A percentile compares a stretch with the other conserved stretches of the same genome.
These are phyloP conservation scores for Trachemys scripta DNA, from an alignment of 2,113 vertebrate genomes.

Conservation along the genomic window DNA sequence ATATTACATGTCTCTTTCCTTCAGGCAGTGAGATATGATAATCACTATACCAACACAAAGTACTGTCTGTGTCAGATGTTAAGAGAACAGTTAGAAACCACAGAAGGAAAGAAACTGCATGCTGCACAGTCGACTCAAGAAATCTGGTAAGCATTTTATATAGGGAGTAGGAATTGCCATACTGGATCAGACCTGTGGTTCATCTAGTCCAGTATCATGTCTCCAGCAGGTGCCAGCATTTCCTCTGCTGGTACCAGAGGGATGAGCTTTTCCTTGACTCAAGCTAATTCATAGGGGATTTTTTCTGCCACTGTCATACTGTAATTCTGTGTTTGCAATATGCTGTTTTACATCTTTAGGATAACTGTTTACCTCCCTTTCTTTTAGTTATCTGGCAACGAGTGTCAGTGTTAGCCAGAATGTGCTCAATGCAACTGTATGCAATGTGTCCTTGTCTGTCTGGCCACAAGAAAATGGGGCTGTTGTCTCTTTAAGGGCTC, in stretches of 20 bases:
- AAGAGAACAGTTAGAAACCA: constrained; percentile 91
- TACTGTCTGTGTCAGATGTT: constrained; percentile 99
- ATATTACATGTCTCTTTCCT: constrained; percentile 21
- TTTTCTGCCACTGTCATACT: not conserved
- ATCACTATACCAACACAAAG: constrained; percentile 96
- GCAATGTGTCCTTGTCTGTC: too few relatives aligned
- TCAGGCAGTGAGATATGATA: constrained; percentile 93
- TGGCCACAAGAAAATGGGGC: not conserved
- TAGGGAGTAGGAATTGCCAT: not conserved
- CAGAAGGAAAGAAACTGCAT: constrained; percentile 90
- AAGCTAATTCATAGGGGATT: not conserved
- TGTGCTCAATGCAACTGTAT: not conserved
- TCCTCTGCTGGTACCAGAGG: not conserved
- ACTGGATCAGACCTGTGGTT: not conserved
- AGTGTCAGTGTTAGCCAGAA: not conserved
- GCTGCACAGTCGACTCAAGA: constrained; percentile 90
- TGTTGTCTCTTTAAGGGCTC: not conserved
- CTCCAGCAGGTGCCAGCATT: not conserved
- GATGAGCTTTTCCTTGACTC: not conserved
- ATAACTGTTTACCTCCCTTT: not conserved
- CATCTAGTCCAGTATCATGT: not conserved
- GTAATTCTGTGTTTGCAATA: not conserved
- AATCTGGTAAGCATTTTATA: constrained; percentile 86
- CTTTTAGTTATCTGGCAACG: not conserved
- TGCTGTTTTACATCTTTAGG: not conserved